These are phyloP conservation scores for Ametastegia equiseti DNA, from an alignment of 2,888 invertebrate species.

Conservation along the genomic window DNA sequence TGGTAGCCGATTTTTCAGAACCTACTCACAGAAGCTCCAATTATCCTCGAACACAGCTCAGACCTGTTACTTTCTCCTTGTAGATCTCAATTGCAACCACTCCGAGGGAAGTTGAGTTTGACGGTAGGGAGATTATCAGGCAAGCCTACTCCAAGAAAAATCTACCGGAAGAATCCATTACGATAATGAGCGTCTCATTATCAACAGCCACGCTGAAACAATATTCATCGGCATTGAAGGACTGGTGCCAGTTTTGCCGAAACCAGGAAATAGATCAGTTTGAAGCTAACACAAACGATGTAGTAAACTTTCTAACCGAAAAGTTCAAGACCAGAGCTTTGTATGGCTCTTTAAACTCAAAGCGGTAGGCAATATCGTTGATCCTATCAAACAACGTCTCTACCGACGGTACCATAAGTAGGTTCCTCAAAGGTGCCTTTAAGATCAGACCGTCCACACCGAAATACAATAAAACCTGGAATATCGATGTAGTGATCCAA, in stretches of 20 bases:
- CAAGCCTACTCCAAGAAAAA: not conserved
- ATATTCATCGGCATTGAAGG: slow-evolving; percentile 23
- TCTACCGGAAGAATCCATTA: not conserved
- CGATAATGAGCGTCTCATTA: slow-evolving; percentile 22
- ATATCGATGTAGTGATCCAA: slow-evolving; percentile 29
- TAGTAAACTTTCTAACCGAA: slow-evolving; percentile 40
- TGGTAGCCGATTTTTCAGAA: not conserved
- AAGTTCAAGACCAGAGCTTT: slow-evolving; percentile 42
- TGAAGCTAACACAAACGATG: not conserved
- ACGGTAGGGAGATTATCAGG: not conserved
- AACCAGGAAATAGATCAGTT: slow-evolving; percentile 18
- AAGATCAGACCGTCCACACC: not conserved
- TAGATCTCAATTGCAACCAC: slow-evolving; percentile 27
- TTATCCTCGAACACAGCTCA: slow-evolving; percentile 18
- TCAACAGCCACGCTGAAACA: slow-evolving; percentile 37
- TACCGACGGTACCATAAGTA: not conserved
- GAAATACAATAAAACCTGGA: slow-evolving; percentile 48
- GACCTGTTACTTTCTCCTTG: slow-evolving; percentile 49
- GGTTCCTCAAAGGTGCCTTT: not conserved
- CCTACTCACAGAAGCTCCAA: not conserved
- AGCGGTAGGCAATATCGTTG: slow-evolving; percentile 44
- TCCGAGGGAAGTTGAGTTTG: slow-evolving; percentile 22
- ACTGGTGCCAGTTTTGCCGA: slow-evolving; percentile 29
- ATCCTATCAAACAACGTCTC: slow-evolving; percentile 43
- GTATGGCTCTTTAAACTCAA: slow-evolving; percentile 47